Evolutionary conservation across 2,888 invertebrate genomes (phyloP), one percentile per base, ranked within the genome.

Genomic region (Polyommatus icarus): DNA sequence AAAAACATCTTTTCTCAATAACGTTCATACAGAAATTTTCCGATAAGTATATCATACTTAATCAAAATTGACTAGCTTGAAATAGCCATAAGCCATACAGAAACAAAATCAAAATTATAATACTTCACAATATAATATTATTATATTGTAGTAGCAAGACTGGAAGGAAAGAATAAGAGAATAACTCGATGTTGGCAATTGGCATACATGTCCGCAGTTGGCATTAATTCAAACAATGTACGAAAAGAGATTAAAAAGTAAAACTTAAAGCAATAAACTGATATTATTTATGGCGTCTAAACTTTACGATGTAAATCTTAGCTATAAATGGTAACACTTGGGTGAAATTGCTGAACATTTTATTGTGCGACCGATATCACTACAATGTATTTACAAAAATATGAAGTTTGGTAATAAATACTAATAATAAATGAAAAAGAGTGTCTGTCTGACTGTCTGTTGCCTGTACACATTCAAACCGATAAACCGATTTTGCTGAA

Each of bases 311-410:
- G 67, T 67, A 29, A 67, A 67, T 32, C 67, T 67, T 67, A 29
- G 29, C 67, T 67, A 67, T 67, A 67, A 61, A 67, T 29, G 67
- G 67, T 24, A 61, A 61, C 61, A 61, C 67, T 67, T 67, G 67
- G 67, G 1, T 15, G 24, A 29, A 67, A 67, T 67, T 67, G 67
- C 29, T 15, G 67, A 18, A 67, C 29, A 67, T 29, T 29, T 67
- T 18, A 10, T 32, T 67, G 67, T 32, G 67, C 12, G 20, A 67
- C 29, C 67, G 12, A 61, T 61, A 61, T 24, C 61, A 12, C 4
- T 61, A 20, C 20, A 24, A 15, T 32, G 29, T 29, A 67, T 29
- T 15, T 67, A 67, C 5, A 32, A 15, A 15, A 29, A 15, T 67
- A 18, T 29, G 12, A 50, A 50, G 12, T 67, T 61, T 8, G 12